Conservation (phyloP, 2,888 invertebrate genomes). For the Diploptera punctata region DNA sequence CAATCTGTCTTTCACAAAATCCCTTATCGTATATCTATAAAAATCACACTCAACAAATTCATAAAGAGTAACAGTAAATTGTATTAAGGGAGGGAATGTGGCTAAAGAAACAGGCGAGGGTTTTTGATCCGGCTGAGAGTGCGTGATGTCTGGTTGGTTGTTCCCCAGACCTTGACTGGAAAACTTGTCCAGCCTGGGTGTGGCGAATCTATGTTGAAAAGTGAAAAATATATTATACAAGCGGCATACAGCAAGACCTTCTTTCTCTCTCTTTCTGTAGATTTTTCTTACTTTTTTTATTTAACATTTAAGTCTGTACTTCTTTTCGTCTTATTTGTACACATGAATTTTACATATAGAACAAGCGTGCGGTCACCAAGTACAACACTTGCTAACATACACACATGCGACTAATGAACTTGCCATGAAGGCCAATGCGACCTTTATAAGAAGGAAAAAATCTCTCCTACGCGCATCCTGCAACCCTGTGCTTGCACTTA, state of each 20-base stretch:
- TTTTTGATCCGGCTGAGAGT: not conserved
- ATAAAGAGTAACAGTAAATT: conserved; percentile 12
- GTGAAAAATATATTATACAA: conserved; percentile 24
- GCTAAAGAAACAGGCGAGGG: too few relatives aligned
- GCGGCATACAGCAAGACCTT: not conserved
- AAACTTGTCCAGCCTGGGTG: conserved; percentile 25
- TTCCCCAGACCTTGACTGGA: conserved; percentile 25
- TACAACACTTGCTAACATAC: conserved; percentile 4
- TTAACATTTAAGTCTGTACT: too few relatives aligned
- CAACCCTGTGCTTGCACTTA: too few relatives aligned
- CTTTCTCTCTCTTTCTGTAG: not conserved
- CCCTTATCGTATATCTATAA: conserved; percentile 8
- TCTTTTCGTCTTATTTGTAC: not conserved
- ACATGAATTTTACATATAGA: not conserved
- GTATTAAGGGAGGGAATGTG: not conserved
- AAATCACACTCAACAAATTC: not conserved
- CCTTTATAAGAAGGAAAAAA: too few relatives aligned
- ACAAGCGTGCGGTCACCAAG: not conserved
- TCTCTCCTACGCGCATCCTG: too few relatives aligned
- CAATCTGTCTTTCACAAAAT: too few relatives aligned
- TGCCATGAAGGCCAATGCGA: too few relatives aligned
- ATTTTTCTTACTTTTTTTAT: not conserved
- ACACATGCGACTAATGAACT: not conserved
- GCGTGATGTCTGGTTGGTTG: conserved; percentile 17
- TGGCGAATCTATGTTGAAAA: conserved; percentile 21